These are phyloP conservation scores for Pristionchus japonicus DNA, from an alignment of 2,888 invertebrate genomes.

Conservation along the genomic window DNA sequence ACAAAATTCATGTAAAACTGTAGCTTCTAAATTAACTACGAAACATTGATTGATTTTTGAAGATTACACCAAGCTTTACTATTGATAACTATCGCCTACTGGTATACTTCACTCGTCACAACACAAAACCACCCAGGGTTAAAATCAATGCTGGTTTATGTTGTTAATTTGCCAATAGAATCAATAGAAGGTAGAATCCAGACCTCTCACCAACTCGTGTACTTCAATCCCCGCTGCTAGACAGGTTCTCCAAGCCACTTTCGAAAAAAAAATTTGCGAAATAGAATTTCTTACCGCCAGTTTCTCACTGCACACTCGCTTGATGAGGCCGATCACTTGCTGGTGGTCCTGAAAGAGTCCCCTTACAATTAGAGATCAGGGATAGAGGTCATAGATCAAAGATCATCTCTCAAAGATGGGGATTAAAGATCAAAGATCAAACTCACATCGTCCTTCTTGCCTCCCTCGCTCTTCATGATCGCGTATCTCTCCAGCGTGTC, in stretches of 20 bases:
- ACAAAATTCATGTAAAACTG: too few species aligned
- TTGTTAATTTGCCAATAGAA: too few species aligned
- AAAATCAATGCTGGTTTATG: neutral
- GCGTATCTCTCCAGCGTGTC: constrained; percentile 51
- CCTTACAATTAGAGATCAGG: neutral
- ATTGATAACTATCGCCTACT: too few species aligned
- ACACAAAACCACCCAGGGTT: neutral
- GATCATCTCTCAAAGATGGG: neutral
- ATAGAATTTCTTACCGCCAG: neutral
- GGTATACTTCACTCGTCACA: neutral
- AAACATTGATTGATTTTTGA: neutral
- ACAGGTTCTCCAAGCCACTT: neutral
- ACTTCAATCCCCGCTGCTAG: neutral
- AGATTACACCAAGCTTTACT: too few species aligned
- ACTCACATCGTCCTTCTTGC: constrained; percentile 12
- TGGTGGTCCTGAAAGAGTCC: constrained; percentile 46
- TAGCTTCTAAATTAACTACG: neutral
- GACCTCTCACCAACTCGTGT: neutral
- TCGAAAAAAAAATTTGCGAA: neutral
- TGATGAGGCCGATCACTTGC: constrained; percentile 39
- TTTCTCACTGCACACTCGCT: constrained; percentile 30
- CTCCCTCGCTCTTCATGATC: constrained; percentile 30
- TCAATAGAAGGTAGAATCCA: too few species aligned
- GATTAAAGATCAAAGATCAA: constrained; percentile 14
- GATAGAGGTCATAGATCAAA: neutral